Evolutionary conservation across 2,888 invertebrate genomes (phyloP).

Genomic region (Coremacera marginata): DNA sequence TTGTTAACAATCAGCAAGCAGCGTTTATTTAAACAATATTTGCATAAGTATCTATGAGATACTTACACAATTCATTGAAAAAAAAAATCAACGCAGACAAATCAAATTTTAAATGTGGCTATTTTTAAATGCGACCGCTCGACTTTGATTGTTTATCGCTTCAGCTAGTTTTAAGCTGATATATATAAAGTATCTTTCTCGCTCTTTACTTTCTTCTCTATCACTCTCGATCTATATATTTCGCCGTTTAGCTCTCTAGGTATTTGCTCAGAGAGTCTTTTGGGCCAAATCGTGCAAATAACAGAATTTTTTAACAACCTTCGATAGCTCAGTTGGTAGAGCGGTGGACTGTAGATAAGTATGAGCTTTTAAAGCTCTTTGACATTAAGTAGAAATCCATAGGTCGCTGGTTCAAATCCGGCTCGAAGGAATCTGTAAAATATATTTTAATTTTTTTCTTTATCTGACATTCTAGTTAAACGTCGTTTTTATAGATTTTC

Average conservation of each 20-base stretch:
- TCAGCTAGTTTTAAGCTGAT: neutral
- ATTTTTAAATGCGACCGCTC: neutral
- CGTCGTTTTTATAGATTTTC: conserved; percentile 14
- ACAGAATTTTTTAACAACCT: conserved; percentile 46
- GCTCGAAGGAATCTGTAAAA: conserved; percentile 57
- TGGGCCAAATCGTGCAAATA: neutral
- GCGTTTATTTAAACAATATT: no score
- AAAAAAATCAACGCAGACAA: neutral
- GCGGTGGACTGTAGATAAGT: conserved; percentile 50
- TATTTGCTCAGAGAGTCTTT: neutral
- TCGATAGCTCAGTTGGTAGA: conserved; percentile 68
- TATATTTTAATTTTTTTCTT: neutral
- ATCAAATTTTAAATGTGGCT: neutral
- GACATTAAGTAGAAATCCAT: conserved; percentile 53
- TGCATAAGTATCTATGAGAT: no score
- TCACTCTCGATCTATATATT: no score
- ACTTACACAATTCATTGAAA: neutral
- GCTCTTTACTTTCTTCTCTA: no score
- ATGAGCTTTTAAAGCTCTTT: neutral
- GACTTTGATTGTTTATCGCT: neutral
- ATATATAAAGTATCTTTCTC: no score
- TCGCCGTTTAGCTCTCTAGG: no score
- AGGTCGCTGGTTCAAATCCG: conserved; percentile 66
- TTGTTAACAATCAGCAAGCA: no score
- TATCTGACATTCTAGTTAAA: neutral